Evolutionary conservation across 2,113 vertebrate species (phyloP).

Genomic region (Myrmecophaga tridactyla): DNA sequence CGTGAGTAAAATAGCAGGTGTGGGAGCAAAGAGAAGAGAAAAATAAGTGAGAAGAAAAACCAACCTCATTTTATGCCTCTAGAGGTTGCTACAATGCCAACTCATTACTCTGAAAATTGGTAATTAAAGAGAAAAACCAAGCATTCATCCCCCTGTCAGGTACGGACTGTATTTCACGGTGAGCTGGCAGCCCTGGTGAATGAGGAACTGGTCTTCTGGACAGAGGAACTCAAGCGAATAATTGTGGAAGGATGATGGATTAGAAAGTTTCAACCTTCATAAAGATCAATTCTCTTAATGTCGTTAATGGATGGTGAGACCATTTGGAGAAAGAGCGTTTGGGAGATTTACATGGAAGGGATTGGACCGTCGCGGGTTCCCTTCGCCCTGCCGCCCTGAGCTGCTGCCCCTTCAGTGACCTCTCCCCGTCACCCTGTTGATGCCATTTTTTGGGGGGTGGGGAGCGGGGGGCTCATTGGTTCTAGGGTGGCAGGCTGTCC

Average conservation of each 20-base stretch:
- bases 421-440: not conserved
- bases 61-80: not conserved
- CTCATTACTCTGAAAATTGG: not conserved
- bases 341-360: not conserved
- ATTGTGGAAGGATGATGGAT: not conserved
- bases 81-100: not conserved
- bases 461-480: not conserved
- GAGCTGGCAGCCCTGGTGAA: too few relatives aligned
- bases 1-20: too few relatives aligned
- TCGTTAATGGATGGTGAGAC: too few relatives aligned
- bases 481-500: not conserved
- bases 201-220: not conserved
- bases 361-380: too few relatives aligned
- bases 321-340: not conserved
- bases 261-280: not conserved
- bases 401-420: not conserved
- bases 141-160: not conserved
- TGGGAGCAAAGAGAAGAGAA: too few relatives aligned
- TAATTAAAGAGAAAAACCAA: not conserved
- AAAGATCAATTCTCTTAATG: not conserved
- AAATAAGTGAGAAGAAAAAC: accelerated
- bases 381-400: accelerated
- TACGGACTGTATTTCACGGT: not conserved
- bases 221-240: not conserved
- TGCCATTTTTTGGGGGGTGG: not conserved